These are phyloP conservation scores for Dinomys branickii DNA, from an alignment of 2,113 vertebrate species.

Conservation along the genomic window DNA sequence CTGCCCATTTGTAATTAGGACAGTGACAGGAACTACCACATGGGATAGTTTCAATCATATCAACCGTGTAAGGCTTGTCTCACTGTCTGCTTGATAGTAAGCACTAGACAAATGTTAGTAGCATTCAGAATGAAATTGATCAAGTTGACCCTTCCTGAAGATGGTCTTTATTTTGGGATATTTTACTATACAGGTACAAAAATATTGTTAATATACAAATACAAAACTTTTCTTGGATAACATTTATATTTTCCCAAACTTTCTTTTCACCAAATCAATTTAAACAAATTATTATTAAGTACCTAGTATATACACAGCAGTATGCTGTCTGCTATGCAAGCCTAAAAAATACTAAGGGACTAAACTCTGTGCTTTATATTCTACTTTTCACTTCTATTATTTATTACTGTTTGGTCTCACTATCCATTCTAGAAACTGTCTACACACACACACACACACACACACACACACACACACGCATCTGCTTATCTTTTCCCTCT, in stretches of 20 bases:
- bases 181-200: too few species aligned
- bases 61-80: not conserved
- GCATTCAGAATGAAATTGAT: not conserved
- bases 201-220: too few species aligned
- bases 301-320: not conserved
- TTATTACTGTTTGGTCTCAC: conserved; percentile 53
- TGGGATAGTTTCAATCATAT: not conserved
- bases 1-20: not conserved
- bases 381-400: conserved; percentile 1
- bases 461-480: not conserved
- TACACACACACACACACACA: not conserved
- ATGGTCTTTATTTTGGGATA: not conserved
- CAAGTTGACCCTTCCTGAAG: not conserved
- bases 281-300: not conserved
- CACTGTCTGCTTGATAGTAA: not conserved
- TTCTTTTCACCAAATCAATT: too few species aligned
- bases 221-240: too few species aligned
- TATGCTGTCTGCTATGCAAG: not conserved
- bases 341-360: not conserved
- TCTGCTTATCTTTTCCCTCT: conserved; percentile 45
- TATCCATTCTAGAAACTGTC: conserved; percentile 24
- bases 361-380: not conserved
- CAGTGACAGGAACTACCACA: not conserved
- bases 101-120: not conserved
- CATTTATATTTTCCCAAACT: too few species aligned